phyloP scores from a whole-genome alignment of 2,888 invertebrate species.

The Dysmachus trigonus region DNA sequence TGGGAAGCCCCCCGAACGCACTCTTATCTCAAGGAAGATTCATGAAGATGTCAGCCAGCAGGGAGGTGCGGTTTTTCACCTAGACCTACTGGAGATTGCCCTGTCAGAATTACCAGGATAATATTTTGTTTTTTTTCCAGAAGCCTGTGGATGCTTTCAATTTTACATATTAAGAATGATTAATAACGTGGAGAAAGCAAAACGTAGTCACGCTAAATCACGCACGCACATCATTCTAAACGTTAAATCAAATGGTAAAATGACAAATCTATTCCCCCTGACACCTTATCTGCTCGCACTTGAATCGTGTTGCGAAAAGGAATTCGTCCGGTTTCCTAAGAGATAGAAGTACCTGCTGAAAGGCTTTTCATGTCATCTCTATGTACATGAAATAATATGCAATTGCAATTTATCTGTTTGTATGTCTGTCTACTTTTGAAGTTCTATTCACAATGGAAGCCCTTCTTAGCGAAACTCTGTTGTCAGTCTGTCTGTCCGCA shows the following conservation, averaged over 20 bases:
- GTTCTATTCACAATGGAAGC: no score
- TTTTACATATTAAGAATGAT: background rate
- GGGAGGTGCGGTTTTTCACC: background rate
- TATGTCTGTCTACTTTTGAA: no score
- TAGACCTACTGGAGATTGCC: background rate
- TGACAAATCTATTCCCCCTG: background rate
- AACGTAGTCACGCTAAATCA: background rate
- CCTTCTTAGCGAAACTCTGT: no score
- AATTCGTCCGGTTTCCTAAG: background rate
- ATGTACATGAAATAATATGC: no score
- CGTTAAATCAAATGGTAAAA: background rate
- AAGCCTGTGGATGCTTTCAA: background rate
- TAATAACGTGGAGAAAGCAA: background rate
- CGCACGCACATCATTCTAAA: background rate
- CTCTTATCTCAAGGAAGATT: constrained; percentile 9
- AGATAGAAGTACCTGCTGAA: no score
- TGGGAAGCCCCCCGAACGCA: background rate
- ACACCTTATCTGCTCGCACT: background rate
- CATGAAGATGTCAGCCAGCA: constrained; percentile 16
- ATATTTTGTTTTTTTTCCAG: background rate
- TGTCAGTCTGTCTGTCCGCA: no score
- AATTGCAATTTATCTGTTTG: no score
- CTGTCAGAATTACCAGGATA: background rate
- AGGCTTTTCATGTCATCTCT: no score
- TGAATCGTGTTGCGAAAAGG: no score